A percentile compares a stretch with the other conserved stretches of the same genome.
Evolutionary conservation across 1,140 invertebrate species (phyloP).

Genomic region (Neuroterus valhalla): DNA sequence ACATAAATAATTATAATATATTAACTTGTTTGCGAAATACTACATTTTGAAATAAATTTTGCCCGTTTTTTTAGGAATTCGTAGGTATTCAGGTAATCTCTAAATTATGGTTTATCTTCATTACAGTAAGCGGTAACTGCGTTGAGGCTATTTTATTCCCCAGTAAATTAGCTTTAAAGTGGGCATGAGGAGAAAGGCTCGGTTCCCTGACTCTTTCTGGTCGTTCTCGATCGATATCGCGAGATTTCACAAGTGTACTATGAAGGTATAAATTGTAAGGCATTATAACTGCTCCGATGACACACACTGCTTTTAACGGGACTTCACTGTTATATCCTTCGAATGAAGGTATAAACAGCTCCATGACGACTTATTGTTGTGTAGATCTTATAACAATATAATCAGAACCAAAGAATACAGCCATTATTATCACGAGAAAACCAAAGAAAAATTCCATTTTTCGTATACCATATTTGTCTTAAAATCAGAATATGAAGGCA

Average conservation of each 20-base stretch:
- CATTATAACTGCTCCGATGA: slow-evolving; percentile 96
- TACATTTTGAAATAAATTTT: too few species aligned
- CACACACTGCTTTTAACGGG: slow-evolving; percentile 89
- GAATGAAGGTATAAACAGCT: slow-evolving; percentile 90
- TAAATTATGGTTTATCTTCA: too few species aligned
- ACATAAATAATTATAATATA: too few species aligned
- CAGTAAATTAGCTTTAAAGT: too few species aligned
- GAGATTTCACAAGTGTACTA: slow-evolving; percentile 93
- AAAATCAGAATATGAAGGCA: slow-evolving; percentile 94
- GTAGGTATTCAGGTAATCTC: too few species aligned
- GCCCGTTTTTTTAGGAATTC: too few species aligned
- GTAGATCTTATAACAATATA: slow-evolving; percentile 85
- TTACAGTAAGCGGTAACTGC: too few species aligned
- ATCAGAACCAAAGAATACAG: slow-evolving; percentile 93
- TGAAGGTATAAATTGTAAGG: slow-evolving; percentile 97
- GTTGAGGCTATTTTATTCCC: too few species aligned
- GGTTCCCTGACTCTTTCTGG: slow-evolving; percentile 86
- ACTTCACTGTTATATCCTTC: slow-evolving; percentile 81
- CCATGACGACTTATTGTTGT: slow-evolving; percentile 83
- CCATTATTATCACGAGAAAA: slow-evolving; percentile 90
- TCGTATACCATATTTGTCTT: slow-evolving; percentile 93
- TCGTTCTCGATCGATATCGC: slow-evolving; percentile 86
- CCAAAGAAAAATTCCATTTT: slow-evolving; percentile 93
- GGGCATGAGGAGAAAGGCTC: too few species aligned
- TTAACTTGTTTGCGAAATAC: too few species aligned